These are phyloP conservation scores for Tokudaia tokunoshimensis DNA, from an alignment of 2,797 vertebrate genomes.

Conservation along the genomic window DNA sequence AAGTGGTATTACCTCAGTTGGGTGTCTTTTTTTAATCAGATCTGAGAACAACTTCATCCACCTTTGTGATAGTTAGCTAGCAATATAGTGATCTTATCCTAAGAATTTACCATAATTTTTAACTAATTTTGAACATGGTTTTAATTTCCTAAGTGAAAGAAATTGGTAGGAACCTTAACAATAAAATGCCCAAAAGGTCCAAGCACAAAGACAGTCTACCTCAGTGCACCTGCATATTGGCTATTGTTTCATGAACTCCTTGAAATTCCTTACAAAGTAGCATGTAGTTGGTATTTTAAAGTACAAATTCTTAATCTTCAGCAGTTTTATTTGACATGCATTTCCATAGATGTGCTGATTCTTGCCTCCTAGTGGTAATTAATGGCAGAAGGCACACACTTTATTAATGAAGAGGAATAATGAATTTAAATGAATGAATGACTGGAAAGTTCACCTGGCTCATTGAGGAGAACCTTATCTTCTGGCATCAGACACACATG, in stretches of 20 bases:
- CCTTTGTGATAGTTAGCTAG: neutral
- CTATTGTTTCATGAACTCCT: neutral
- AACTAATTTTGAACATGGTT: neutral
- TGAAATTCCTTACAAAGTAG: neutral
- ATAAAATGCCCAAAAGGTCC: neutral
- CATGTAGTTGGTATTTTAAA: conserved; percentile 2
- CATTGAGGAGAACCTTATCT: neutral
- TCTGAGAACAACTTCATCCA: neutral
- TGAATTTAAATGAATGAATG: neutral
- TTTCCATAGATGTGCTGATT: conserved; percentile 49
- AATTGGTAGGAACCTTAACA: accelerated
- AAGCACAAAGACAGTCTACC: neutral
- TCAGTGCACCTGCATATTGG: neutral
- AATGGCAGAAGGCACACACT: conserved; percentile 16
- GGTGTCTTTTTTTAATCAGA: neutral
- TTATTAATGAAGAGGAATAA: conserved; percentile 57
- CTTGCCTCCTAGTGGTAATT: conserved; percentile 53
- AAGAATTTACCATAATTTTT: neutral
- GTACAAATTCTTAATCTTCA: neutral
- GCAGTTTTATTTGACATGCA: conserved; percentile 60
- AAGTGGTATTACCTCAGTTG: neutral
- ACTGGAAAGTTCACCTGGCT: neutral
- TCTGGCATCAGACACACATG: accelerated
- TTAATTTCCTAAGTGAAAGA: neutral
- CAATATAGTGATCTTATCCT: neutral